phyloP scores from a whole-genome alignment of 2,888 invertebrate species.

The Podotricha telesiphe region DNA sequence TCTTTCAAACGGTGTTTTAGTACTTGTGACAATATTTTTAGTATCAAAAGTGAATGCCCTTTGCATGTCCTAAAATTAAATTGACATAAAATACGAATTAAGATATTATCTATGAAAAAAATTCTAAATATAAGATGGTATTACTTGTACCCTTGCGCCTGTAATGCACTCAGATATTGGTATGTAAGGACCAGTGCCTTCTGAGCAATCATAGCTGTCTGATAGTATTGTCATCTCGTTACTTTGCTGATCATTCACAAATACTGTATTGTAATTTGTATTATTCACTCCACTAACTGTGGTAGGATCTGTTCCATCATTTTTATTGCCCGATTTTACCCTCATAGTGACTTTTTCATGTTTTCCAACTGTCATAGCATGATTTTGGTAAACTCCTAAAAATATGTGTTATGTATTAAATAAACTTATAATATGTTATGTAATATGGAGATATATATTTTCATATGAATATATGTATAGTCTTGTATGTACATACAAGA shows the following conservation, averaged over 20 bases:
- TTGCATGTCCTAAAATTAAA: conserved; percentile 57
- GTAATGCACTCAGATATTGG: conserved; percentile 96
- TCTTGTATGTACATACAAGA: no score
- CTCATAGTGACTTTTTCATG: conserved; percentile 28
- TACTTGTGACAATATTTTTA: conserved; percentile 62
- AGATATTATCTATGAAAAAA: not conserved
- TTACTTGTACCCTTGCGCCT: conserved; percentile 85
- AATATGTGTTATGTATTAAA: no score
- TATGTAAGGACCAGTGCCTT: conserved; percentile 91
- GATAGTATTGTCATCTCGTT: conserved; percentile 43
- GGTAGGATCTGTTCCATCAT: not conserved
- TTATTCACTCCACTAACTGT: conserved; percentile 22
- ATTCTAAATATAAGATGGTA: no score
- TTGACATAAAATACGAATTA: not conserved
- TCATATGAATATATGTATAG: no score
- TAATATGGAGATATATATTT: no score
- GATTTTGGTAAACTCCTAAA: conserved; percentile 43
- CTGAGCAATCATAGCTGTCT: conserved; percentile 55
- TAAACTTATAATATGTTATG: no score
- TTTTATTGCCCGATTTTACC: conserved; percentile 17
- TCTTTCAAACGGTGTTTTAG: conserved; percentile 53
- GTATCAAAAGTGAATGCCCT: conserved; percentile 68
- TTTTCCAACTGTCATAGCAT: conserved; percentile 28
- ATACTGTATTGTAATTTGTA: conserved; percentile 18
- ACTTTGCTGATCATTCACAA: conserved; percentile 14